phyloP scores from a whole-genome alignment of 2,113 vertebrate species.

The Tetrao urogallus region DNA sequence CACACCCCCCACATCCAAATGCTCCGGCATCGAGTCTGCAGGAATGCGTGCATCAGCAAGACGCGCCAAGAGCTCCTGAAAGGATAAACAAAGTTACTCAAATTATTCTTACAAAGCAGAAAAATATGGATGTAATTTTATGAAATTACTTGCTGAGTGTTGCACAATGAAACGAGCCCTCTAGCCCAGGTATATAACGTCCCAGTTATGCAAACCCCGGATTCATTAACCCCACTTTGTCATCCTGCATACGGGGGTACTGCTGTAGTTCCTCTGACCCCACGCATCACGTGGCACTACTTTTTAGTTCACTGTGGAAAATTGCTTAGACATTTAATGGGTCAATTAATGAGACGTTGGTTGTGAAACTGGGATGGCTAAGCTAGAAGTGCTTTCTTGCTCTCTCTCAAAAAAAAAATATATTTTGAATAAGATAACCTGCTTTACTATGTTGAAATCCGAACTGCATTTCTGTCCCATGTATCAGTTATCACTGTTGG shows the following conservation, averaged over 20 bases:
- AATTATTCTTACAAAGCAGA: slow-evolving; percentile 56
- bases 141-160: slow-evolving; percentile 19
- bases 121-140: slow-evolving; percentile 40
- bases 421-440: background rate
- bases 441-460: background rate
- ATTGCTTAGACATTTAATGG: background rate
- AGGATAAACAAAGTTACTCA: slow-evolving; percentile 33
- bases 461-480: background rate
- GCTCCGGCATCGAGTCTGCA: background rate
- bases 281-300: background rate
- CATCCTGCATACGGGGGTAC: background rate
- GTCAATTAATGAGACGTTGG: background rate
- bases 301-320: background rate
- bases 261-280: background rate
- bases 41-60: slow-evolving; percentile 49
- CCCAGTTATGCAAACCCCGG: background rate
- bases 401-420: background rate
- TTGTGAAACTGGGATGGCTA: background rate
- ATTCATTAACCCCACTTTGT: slow-evolving; percentile 3
- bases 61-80: background rate
- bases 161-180: background rate
- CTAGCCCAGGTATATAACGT: background rate
- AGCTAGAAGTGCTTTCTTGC: background rate
- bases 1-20: background rate
- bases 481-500: background rate